These are phyloP conservation scores for Pteronotus mesoamericanus DNA, from an alignment of 2,797 vertebrate genomes.

Conservation along the genomic window DNA sequence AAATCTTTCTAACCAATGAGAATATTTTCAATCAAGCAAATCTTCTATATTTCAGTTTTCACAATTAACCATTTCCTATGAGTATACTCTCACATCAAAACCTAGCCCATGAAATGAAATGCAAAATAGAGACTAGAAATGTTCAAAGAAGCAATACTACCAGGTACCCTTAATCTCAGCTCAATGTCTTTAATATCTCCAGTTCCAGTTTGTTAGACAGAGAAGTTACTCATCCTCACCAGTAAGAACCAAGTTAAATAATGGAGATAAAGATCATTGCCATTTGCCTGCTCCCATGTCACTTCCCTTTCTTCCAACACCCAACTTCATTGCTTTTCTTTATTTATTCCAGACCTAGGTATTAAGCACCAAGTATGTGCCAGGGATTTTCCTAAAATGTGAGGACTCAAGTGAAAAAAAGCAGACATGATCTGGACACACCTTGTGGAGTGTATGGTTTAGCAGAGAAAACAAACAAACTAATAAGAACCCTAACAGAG, in stretches of 20 bases:
- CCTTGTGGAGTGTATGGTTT: background rate
- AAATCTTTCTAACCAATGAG: slow-evolving; percentile 28
- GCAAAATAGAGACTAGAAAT: background rate
- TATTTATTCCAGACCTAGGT: background rate
- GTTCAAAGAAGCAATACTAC: background rate
- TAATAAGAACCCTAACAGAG: background rate
- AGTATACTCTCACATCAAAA: background rate
- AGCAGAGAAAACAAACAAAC: background rate
- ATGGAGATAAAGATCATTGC: background rate
- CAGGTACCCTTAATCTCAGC: background rate
- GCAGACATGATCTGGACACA: background rate
- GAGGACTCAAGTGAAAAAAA: background rate
- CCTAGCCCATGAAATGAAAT: background rate
- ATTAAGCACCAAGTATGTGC: background rate
- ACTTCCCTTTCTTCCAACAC: background rate
- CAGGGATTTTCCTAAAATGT: background rate
- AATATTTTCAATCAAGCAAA: slow-evolving; percentile 17
- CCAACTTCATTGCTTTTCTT: background rate
- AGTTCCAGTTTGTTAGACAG: background rate
- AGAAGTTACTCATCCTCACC: background rate
- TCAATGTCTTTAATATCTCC: background rate
- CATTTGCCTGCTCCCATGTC: background rate
- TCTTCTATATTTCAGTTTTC: background rate
- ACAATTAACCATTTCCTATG: slow-evolving; percentile 24
- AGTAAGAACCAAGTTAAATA: background rate